Base-by-base conservation (phyloP, 2,797 vertebrate species). In the Merluccius polli region DNA sequence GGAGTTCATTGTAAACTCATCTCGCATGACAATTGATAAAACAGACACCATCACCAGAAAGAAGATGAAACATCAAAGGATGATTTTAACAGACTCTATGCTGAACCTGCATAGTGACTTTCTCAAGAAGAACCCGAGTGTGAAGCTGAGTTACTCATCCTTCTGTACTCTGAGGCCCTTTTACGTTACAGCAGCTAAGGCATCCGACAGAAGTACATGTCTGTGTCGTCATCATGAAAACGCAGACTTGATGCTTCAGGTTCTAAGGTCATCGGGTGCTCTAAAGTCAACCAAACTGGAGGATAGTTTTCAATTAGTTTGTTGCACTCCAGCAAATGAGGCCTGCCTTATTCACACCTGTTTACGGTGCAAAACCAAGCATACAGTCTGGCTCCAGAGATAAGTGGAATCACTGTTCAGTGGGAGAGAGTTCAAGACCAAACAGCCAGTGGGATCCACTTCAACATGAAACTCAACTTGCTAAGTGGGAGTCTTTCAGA, bases 141-240 rank as follows among this genome's bases (percentile, higher is more conserved):
- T 77, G 5, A 78, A 74, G 18, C 52, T 77, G 52, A 77, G 77
- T 75, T 83, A 78, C 67, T 80, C 79, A 71, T 79, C 75, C 31
- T 81, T 81, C 73, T 81, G 71, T 79, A 73, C 77, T 21, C 69
- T 77, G 52, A 4, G 33, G 44, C 75, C 76, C 27, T 83, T 83
- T 33, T 74, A 76, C 78, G 35, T 79, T 18, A 78, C 73, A 70
- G 69, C 59, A 76, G 65, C 67, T 63, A 80, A 82, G 29, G 68
- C 29, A 32, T 70, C 29, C 6, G 68, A 29, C 29, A 31, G 68
- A 32, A 70, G 65, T 13, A 70, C 27, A 16, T 16, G 27, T 70
- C 29, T 31, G 79, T 71, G 38, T 31, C 41, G 13, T 77, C 68
- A 29, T 68, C 16, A 24, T 52, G 35, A 70, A 31, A 31, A 31